Conservation (phyloP, 2,113 vertebrate genomes). For the Nycticryphes semicollaris region DNA sequence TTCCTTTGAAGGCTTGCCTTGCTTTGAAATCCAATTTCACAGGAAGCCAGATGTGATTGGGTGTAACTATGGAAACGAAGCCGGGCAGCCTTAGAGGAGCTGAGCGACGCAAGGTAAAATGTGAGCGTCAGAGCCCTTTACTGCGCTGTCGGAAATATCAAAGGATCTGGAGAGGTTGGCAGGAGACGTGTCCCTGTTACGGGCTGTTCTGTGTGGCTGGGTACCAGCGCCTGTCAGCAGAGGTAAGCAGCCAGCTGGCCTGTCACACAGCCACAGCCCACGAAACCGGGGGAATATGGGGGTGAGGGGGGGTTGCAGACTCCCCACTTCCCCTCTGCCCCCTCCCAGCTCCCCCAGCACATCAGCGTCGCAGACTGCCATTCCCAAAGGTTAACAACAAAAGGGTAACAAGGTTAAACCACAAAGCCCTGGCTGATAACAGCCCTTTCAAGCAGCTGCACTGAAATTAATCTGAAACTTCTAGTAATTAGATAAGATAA, state of each 20-base stretch:
- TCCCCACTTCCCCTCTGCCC: background rate
- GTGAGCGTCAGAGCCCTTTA: conserved; percentile 41
- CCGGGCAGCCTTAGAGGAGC: conserved; percentile 57
- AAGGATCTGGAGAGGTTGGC: conserved; percentile 64
- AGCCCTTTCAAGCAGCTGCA: conserved; percentile 62
- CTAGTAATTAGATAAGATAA: conserved; percentile 76
- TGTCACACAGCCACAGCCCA: conserved; percentile 11
- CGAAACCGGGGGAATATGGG: background rate
- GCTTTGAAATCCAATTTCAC: conserved; percentile 78
- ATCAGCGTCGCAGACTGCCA: conserved; percentile 16
- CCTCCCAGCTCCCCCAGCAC: background rate
- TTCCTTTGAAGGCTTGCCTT: conserved; percentile 79
- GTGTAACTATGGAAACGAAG: conserved; percentile 79
- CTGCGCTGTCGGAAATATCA: conserved; percentile 64
- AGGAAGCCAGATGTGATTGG: conserved; percentile 70
- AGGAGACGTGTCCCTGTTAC: conserved; percentile 30
- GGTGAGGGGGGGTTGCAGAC: background rate
- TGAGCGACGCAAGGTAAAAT: conserved; percentile 45
- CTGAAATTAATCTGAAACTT: conserved; percentile 72
- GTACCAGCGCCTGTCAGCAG: conserved; percentile 52
- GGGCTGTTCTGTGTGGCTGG: conserved; percentile 65
- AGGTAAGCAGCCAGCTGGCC: conserved; percentile 57
- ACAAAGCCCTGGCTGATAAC: conserved; percentile 61
- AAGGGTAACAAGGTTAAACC: conserved; percentile 74
- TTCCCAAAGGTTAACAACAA: conserved; percentile 56